These are phyloP conservation scores for Ennomos erosarius DNA, from an alignment of 2,888 invertebrate species.

Conservation along the genomic window DNA sequence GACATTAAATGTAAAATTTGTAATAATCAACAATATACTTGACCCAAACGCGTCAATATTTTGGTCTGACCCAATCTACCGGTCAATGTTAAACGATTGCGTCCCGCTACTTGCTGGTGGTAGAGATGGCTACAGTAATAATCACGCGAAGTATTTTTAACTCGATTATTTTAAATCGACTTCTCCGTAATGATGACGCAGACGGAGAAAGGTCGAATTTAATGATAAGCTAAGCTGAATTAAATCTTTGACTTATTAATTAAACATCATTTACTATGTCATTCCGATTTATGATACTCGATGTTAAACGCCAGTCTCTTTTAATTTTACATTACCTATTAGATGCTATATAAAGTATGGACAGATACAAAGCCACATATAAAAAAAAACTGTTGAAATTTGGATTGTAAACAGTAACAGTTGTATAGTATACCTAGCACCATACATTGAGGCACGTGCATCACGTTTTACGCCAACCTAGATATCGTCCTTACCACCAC, in stretches of 20 bases:
- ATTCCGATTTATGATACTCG: constrained; percentile 8
- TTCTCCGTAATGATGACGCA: constrained; percentile 19
- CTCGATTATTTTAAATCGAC: constrained; percentile 14
- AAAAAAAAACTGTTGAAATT: background rate
- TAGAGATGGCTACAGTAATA: constrained; percentile 3
- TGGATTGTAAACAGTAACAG: background rate
- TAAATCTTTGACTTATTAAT: constrained; percentile 9
- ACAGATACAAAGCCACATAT: constrained; percentile 1
- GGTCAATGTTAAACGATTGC: constrained; percentile 13
- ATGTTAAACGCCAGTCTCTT: constrained; percentile 34
- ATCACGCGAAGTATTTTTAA: constrained; percentile 18
- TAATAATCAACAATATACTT: too few relatives aligned
- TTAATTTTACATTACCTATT: constrained; percentile 25
- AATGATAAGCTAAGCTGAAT: constrained; percentile 4
- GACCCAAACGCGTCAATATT: background rate
- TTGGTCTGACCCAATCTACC: constrained; percentile 9
- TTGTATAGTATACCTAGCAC: constrained; percentile 14
- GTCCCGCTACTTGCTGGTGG: background rate
- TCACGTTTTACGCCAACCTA: constrained; percentile 40
- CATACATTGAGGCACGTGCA: constrained; percentile 41
- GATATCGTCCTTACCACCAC: constrained; percentile 34
- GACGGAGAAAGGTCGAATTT: constrained; percentile 12
- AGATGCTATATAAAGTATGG: constrained; percentile 6
- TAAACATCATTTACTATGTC: constrained; percentile 6
- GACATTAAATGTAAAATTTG: too few relatives aligned